Conservation (phyloP, 2,797 vertebrate genomes). For the Girardinus metallicus region DNA sequence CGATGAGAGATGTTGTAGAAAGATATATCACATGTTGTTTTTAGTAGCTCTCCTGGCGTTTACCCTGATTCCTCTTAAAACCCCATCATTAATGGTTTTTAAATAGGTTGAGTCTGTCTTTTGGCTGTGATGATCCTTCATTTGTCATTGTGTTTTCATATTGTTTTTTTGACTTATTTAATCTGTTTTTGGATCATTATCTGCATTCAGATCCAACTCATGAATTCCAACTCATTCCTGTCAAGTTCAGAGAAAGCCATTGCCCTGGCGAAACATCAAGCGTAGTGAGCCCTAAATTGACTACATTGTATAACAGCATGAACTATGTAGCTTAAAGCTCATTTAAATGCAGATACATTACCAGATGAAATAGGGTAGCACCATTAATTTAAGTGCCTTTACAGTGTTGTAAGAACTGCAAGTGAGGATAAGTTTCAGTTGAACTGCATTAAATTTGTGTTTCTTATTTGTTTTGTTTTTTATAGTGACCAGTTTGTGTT, state of each 20-base stretch:
- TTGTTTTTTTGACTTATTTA: not conserved
- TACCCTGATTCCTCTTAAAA: too few species aligned
- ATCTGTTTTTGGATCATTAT: not conserved
- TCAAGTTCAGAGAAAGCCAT: not conserved
- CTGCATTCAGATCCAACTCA: not conserved
- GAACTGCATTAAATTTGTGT: not conserved
- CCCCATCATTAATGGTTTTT: too few species aligned
- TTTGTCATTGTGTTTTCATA: not conserved
- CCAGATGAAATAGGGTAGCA: not conserved
- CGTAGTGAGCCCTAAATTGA: not conserved
- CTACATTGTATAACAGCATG: not conserved
- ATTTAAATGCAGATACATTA: not conserved
- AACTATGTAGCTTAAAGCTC: not conserved
- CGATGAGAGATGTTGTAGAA: too few species aligned
- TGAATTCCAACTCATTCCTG: not conserved
- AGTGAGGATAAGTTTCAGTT: not conserved
- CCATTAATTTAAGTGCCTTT: not conserved
- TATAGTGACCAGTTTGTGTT: not conserved
- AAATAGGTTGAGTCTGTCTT: too few species aligned
- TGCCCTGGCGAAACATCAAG: not conserved
- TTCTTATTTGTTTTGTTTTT: not conserved
- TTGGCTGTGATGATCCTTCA: too few species aligned
- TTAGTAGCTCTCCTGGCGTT: too few species aligned
- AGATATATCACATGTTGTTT: too few species aligned
- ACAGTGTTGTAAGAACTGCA: not conserved